Evolutionary conservation across 2,797 vertebrate species (phyloP), one percentile per base, ranked within the genome.

Genomic region (Danio tinwini): DNA sequence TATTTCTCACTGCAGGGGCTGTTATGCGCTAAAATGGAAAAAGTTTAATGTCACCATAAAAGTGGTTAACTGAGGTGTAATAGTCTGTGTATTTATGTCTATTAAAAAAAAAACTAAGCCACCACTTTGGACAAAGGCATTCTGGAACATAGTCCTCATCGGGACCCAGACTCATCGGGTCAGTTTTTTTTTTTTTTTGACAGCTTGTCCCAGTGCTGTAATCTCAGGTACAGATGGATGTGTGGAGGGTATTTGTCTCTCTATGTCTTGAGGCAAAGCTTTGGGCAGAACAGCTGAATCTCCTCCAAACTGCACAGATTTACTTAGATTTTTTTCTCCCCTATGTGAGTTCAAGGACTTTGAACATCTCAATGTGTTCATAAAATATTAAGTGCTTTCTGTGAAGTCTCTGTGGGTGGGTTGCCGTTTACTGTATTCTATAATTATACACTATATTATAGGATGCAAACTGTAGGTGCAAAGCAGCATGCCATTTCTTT

Each of bases 41-140:
- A 55, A 86, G 68, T 88, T 91, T 91, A 91, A 92, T 87, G 85
- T 88, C 88, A 88, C 84, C 90, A 91, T 80, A 92, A 92, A 80
- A 79, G 61, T 81, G 78, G 61, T 92, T 92, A 91, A 90, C 85
- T 87, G 86, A 86, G 81, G 85, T 80, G 84, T 88, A 89, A 92
- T 86, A 86, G 90, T 85, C 86, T 88, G 88, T 87, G 86, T 91
- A 82, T 91, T 89, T 89, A 82, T 85, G 85, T 87, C 86, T 85
- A 88, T 91, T 90, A 88, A 87, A 85, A 83, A 85, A 83, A 83
- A 80, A 58, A 37, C 73, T 75, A 84, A 88, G 83, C 78, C 81
- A 76, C 87, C 64, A 72, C 77, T 81, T 80, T 80, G 79, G 86
- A 88, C 83, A 74, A 40, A 61, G 83, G 87, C 78, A 83, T 84